A percentile compares a stretch with the other conserved stretches of the same genome.
Conservation (phyloP, 2,888 invertebrate genomes). For the Apantesis nais region DNA sequence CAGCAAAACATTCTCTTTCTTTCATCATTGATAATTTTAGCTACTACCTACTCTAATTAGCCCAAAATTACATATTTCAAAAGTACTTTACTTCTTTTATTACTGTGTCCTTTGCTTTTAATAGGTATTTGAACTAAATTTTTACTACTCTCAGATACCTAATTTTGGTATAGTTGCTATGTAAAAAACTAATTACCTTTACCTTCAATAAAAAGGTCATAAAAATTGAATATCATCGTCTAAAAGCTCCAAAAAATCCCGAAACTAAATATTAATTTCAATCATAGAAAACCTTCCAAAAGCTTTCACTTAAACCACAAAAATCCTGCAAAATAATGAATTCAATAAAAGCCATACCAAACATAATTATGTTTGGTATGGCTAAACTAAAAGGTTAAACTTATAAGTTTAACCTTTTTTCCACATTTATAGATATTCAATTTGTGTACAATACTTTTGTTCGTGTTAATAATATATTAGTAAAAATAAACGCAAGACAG, state of each 20-base stretch:
- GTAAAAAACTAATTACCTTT: background rate
- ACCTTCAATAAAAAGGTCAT: background rate
- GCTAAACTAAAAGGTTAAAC: background rate
- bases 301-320: background rate
- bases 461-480: constrained; percentile 48
- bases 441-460: constrained; percentile 30
- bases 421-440: constrained; percentile 43
- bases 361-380: no score
- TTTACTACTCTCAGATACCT: background rate
- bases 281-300: background rate
- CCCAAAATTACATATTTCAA: background rate
- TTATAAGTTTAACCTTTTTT: constrained; percentile 25
- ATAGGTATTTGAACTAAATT: background rate
- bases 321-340: constrained; percentile 25
- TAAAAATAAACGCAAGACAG: constrained; percentile 42
- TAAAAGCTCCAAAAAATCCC: background rate
- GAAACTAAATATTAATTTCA: background rate
- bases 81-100: background rate
- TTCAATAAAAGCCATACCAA: constrained; percentile 24
- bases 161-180: no score
- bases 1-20: no score
- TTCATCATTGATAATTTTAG: no score
- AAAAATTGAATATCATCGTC: background rate
- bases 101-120: accelerated
- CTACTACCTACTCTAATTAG: background rate